Evolutionary conservation across 2,888 invertebrate species (phyloP).

Genomic region (Xestia rhomboidea): DNA sequence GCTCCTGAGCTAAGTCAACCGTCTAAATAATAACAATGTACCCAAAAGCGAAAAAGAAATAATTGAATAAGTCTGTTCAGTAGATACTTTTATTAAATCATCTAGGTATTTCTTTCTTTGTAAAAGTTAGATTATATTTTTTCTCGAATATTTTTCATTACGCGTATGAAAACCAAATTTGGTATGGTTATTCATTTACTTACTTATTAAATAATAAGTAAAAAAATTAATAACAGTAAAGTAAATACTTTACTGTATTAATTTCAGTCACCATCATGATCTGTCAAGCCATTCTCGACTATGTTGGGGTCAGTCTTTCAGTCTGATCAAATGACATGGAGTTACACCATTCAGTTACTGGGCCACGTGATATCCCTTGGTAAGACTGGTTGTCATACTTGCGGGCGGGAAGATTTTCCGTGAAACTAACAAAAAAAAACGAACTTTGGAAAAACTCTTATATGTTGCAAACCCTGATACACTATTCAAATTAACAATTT

Average conservation of each 20-base stretch:
- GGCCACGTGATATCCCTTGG: not conserved
- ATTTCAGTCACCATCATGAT: not conserved
- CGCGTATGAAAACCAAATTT: not conserved
- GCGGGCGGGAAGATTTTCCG: not conserved
- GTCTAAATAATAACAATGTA: not conserved
- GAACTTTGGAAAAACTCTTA: too few species aligned
- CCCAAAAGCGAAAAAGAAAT: slow-evolving; percentile 2
- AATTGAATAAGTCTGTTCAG: not conserved
- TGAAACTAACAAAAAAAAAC: not conserved
- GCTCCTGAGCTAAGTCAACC: not conserved
- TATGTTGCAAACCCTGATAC: not conserved
- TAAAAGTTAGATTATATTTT: not conserved
- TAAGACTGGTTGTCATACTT: not conserved
- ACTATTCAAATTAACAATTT: slow-evolving; percentile 17
- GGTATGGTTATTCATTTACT: not conserved
- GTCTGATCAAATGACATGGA: not conserved
- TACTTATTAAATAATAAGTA: too few species aligned
- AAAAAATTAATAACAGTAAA: too few species aligned
- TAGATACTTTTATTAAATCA: not conserved
- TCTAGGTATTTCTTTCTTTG: not conserved
- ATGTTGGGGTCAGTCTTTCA: not conserved
- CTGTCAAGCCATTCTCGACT: not conserved
- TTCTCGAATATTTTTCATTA: not conserved
- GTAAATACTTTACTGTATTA: not conserved
- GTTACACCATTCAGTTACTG: not conserved